These are phyloP conservation scores for Gryllus longicercus DNA, from an alignment of 2,888 invertebrate genomes.

Conservation along the genomic window DNA sequence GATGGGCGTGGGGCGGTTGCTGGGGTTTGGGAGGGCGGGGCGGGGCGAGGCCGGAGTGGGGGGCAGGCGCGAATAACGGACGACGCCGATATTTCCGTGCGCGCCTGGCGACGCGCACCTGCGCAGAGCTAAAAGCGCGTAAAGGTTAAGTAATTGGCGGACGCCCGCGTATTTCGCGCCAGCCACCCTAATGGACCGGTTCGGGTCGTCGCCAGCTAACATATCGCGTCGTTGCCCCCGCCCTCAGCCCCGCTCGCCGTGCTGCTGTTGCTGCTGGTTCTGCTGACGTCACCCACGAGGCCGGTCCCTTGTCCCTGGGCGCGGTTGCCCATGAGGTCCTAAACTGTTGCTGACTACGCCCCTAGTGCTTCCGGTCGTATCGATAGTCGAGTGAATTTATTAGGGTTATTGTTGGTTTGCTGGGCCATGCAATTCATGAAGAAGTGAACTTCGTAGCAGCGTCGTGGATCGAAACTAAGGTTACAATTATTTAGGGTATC, in stretches of 20 bases:
- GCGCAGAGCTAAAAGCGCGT: conserved; percentile 17
- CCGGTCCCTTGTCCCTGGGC: neutral
- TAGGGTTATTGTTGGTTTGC: too few relatives aligned
- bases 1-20: too few relatives aligned
- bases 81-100: conserved; percentile 6
- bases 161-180: neutral
- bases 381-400: too few relatives aligned
- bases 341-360: neutral
- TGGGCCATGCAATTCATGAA: too few relatives aligned
- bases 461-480: too few relatives aligned
- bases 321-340: neutral
- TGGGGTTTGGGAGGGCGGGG: too few relatives aligned
- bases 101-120: neutral
- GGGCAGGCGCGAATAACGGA: neutral
- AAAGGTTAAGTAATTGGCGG: conserved; percentile 17
- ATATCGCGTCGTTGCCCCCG: too few relatives aligned
- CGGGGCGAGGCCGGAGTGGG: too few relatives aligned
- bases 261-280: neutral
- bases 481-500: too few relatives aligned
- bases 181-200: neutral
- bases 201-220: neutral
- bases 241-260: neutral
- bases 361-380: neutral
- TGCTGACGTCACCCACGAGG: neutral
- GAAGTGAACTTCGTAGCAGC: too few relatives aligned